These are phyloP conservation scores for Spilosoma lubricipeda DNA, from an alignment of 2,888 invertebrate species.

Conservation along the genomic window DNA sequence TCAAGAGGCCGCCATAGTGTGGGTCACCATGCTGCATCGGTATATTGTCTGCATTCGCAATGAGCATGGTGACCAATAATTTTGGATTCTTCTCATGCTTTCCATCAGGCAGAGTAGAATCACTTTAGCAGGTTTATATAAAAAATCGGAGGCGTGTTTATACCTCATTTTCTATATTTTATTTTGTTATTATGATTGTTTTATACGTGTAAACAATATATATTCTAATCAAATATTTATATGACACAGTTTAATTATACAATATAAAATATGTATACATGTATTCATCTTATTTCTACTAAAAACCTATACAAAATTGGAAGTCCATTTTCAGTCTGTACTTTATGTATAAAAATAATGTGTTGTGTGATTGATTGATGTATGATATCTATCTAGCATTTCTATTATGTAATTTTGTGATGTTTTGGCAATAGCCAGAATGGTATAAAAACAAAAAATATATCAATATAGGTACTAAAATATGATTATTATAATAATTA, in stretches of 20 bases:
- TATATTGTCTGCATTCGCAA: too few species aligned
- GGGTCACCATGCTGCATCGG: too few species aligned
- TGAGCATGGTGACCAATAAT: too few species aligned
- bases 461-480: not conserved
- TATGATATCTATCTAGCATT: slow-evolving; percentile 17
- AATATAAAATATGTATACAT: not conserved
- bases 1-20: too few species aligned
- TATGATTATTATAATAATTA: not conserved
- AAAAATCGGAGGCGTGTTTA: too few species aligned
- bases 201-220: not conserved
- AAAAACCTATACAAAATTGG: slow-evolving; percentile 18
- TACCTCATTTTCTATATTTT: not conserved
- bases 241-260: not conserved
- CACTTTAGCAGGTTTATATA: too few species aligned
- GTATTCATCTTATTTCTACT: not conserved
- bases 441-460: slow-evolving; percentile 8
- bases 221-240: not conserved
- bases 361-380: too few species aligned
- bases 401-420: slow-evolving; percentile 7
- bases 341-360: slow-evolving; percentile 10
- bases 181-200: not conserved
- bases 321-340: slow-evolving; percentile 37
- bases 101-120: too few species aligned
- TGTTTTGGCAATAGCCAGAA: slow-evolving; percentile 42
- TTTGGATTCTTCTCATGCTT: too few species aligned